Base-by-base conservation (phyloP, 2,113 vertebrate species). In the Lycocorax pyrrhopterus region DNA sequence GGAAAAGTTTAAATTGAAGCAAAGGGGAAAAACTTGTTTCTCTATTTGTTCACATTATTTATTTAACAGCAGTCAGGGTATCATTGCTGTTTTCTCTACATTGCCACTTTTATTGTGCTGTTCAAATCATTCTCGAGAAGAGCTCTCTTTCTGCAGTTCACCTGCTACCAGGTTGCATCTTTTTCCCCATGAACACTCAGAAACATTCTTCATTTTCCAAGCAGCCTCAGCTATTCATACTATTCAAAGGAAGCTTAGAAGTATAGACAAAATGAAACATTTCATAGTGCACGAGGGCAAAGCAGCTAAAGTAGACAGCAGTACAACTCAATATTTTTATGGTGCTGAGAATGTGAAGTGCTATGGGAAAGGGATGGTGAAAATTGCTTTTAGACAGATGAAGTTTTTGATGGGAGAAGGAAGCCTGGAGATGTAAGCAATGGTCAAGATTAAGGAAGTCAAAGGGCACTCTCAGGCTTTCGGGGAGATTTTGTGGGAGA, bases 101-200 rank as follows among this genome's bases (percentile, higher is more conserved):
- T 32, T 78, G n/a, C 49, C 10, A 29, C 23, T 80, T 87, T 62
- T 30, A 74, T 55, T 17, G 35, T 47, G 27, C 23, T 91, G 33
- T 23, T 91, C 43, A 67, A 89, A 37, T 8, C 11, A 46, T 51
- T 58, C n/a, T 71, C 10, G n/a, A 32, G 35, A 85, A 85, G 18
- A 19, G 9, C 1, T 71, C 26, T 72, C 46, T 58, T 58, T 30
- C 55, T 87, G 21, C 44, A 64, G 7, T 59, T 91, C 39, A 60
- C 12, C 32, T 82, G 16, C 25, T 68, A 21, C 25, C n/a, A 35
- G 35, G 30, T 59, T 84, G 6, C 15, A 64, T 4, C 44, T 69
- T 89, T 64, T 87, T 41, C 8, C 23, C 12, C 26, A 8, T 10
- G 9, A 35, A 33, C 0, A 0, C 13, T 7, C 35, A 75, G 56